Evolutionary conservation across 1,140 invertebrate species (phyloP), one percentile per base, ranked within the genome.

Genomic region (Penaeus japonicus): DNA sequence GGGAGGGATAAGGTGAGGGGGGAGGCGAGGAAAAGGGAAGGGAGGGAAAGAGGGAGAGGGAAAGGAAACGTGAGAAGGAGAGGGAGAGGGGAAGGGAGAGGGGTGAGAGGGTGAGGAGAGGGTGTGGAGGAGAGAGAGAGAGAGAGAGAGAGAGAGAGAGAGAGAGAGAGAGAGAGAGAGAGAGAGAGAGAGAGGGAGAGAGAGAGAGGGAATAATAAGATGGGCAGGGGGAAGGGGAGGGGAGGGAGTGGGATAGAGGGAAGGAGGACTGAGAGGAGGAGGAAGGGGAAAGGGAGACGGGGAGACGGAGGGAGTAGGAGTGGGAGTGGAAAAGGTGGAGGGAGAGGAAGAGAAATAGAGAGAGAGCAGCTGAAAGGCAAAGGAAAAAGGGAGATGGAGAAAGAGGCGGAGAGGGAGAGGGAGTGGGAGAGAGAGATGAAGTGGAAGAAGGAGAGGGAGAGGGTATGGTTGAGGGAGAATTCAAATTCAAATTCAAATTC

Each of bases 141-240:
- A 82, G 53, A 57, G 54, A 24, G 47, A 82, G 54, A 82, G 54
- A 17, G 15, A 82, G 54, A 82, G 80, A 24, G 80, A 82, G 54
- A 82, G 80, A 57, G 54, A 4, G 80, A 57, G 80, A 82, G 18
- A 82, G 55, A 62, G 80, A 54, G 53, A 57, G 1, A 24, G 7
- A 27, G 55, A 22, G 20, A 4, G 2, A 17, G 12, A 32, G 47
- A 24, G 20, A 20, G 54, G 7, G 59, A 7, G 39, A 35, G 10
- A n/a, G 54, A 17, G n/a, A 4, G 27, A 17, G 1, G 59, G 30
- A 15, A 18, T 17, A 81, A n/a, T 20, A 30, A 22, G 20, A 20
- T 62, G 55, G 27, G n/a, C n/a, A n/a, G 20, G 17, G 12, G 20
- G 22, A 54, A 1, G 12, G 17, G 1, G 20, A 4, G 20, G 7